Base-by-base conservation (phyloP, 2,113 vertebrate species). In the Muntiacus muntjak region DNA sequence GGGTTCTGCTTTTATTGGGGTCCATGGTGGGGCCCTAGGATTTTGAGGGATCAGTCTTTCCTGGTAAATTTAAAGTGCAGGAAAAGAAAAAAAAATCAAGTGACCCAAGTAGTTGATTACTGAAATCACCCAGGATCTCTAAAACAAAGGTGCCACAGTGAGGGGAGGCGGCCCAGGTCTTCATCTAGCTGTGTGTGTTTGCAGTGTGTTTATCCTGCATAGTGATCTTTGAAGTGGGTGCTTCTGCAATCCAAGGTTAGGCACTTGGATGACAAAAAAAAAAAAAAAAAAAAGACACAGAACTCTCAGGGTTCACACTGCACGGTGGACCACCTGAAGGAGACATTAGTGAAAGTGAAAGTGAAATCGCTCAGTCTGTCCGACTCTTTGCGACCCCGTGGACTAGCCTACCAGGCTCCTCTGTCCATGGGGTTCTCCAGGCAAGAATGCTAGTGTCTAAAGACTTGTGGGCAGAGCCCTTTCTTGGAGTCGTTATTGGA, bases 401-500 rank as follows among this genome's bases (percentile, higher is more conserved):
- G 47, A 13, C 47, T 50, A 50, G 47, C 47, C 47, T 13, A 50
- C 9, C 47, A 50, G 47, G 47, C 47, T 50, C 47, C 47, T 50
- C 47, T 50, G 47, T 50, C 47, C 3, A 3, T 13, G 47, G 47
- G 47, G 47, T 50, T 50, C 47, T 50, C 43, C 43, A 45, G 43
- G 43, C 43, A 45, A 47, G 10, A 47, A 47, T 47, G 12, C 47
- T 47, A 9, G 55, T 15, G 10, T 64, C 30, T 2, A 1, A 13
- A n/a, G 62, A 2, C 62, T 43, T 21, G 0, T 5, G 43, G 9
- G 23, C 17, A 47, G 89, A 67, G 50, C 23, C 15, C 43, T 28
- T 21, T 4, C 6, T 3, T 45, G 36, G 9, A 2, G 58, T 47
- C 57, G 2, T 0, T 7, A 25, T 13, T 71, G 67, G n/a, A 1